These are phyloP conservation scores for Tokudaia muenninki DNA, from an alignment of 2,797 vertebrate genomes.

Conservation along the genomic window DNA sequence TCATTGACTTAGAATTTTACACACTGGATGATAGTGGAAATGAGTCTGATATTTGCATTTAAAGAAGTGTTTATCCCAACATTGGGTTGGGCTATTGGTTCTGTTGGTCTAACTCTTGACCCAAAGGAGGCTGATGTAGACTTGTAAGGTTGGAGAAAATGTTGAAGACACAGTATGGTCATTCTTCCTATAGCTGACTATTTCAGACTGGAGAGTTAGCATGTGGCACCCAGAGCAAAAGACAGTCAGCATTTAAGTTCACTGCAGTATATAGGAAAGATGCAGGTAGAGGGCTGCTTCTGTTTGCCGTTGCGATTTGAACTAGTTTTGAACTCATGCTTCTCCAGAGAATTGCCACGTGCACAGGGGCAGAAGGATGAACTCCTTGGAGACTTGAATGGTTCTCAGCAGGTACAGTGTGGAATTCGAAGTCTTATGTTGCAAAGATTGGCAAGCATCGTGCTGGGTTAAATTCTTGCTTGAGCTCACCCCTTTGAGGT, in stretches of 20 bases:
- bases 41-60: not conserved
- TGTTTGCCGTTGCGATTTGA: constrained; percentile 7
- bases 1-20: constrained; percentile 38
- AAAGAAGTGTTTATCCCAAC: constrained; percentile 33
- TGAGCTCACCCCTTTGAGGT: not conserved
- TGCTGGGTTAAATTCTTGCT: not conserved
- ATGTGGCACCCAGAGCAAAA: not conserved
- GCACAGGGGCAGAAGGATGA: not conserved
- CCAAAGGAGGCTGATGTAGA: not conserved
- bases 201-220: not conserved
- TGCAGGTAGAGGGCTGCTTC: not conserved
- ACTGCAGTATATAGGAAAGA: not conserved
- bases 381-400: not conserved
- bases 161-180: not conserved
- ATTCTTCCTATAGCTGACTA: not conserved
- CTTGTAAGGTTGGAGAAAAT: not conserved
- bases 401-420: not conserved
- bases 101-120: not conserved
- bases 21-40: not conserved
- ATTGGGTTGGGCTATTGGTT: constrained; percentile 35
- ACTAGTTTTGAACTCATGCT: not conserved
- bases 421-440: not conserved
- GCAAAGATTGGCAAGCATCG: not conserved
- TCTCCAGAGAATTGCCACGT: not conserved
- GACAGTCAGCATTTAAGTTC: not conserved